Conservation (phyloP, 2,113 vertebrate species). For the Eurypyga helias region DNA sequence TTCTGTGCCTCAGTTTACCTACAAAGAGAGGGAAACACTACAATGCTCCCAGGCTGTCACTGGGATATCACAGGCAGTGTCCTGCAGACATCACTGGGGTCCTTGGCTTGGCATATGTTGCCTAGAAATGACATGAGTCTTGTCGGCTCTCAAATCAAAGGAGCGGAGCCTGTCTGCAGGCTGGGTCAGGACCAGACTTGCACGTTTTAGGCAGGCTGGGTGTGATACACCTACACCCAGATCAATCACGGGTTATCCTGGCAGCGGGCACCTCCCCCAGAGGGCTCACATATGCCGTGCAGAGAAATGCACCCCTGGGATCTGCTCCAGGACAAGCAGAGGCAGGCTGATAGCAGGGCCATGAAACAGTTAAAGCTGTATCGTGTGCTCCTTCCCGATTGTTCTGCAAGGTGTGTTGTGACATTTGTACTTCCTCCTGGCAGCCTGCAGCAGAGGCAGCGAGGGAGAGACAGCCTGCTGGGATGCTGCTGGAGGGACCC, state of each 20-base stretch:
- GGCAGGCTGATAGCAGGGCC: neutral
- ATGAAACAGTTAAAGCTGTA: constrained; percentile 49
- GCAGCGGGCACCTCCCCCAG: fast-evolving
- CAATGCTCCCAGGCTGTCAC: neutral
- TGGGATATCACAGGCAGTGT: fast-evolving
- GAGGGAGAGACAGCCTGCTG: neutral
- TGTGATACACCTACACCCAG: neutral
- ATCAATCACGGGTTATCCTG: fast-evolving
- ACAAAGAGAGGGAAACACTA: fast-evolving
- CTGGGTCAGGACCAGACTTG: neutral
- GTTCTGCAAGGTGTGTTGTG: constrained; percentile 59
- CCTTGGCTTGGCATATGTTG: neutral
- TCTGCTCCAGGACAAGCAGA: neutral
- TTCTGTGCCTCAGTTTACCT: neutral
- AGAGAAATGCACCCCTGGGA: neutral
- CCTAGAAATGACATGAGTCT: neutral
- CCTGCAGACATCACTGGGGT: neutral
- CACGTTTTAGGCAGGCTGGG: neutral
- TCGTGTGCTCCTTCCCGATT: constrained; percentile 43
- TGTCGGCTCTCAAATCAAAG: fast-evolving
- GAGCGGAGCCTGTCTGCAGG: fast-evolving
- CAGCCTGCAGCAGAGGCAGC: neutral
- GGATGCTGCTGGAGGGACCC: neutral
- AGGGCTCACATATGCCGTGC: fast-evolving
- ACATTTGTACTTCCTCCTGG: constrained; percentile 76